Evolutionary conservation across 1,140 invertebrate species (phyloP).

Genomic region (Aphelenchoides avenae): DNA sequence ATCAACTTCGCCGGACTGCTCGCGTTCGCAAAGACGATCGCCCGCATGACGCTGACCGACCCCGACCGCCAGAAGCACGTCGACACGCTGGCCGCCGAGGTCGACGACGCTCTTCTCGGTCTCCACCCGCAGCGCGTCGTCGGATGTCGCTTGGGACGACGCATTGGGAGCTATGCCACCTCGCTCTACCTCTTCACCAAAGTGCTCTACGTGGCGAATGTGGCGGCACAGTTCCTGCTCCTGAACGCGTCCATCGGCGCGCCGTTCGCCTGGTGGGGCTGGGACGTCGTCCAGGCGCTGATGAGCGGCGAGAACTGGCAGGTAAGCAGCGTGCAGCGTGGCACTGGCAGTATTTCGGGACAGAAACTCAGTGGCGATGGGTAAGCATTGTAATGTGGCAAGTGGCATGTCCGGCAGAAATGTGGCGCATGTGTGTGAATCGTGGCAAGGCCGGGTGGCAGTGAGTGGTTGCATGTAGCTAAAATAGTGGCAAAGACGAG

Average conservation of each 20-base stretch:
- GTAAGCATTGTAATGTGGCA: too few relatives aligned
- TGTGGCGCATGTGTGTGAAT: too few relatives aligned
- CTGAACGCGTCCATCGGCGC: conserved; percentile 62
- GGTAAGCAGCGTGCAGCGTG: too few relatives aligned
- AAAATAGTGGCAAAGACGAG: too few relatives aligned
- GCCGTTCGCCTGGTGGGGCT: conserved; percentile 61
- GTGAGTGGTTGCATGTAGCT: too few relatives aligned
- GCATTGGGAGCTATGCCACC: conserved; percentile 62
- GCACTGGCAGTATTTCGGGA: too few relatives aligned
- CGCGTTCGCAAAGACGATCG: conserved; percentile 5
- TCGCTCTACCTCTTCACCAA: conserved; percentile 63
- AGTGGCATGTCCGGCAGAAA: too few relatives aligned
- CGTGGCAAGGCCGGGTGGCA: too few relatives aligned
- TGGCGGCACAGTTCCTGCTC: conserved; percentile 62
- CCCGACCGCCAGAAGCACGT: conserved; percentile 6
- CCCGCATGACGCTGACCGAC: conserved; percentile 1
- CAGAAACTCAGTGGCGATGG: too few relatives aligned
- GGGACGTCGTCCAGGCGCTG: conserved; percentile 53
- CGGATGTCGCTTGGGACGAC: conserved; percentile 51
- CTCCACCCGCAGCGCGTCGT: conserved; percentile 25
- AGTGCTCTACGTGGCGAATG: conserved; percentile 61
- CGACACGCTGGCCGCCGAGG: conserved; percentile 3
- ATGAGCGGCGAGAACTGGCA: conserved; percentile 32
- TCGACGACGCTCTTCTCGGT: conserved; percentile 6
- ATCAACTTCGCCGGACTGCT: conserved; percentile 17